Conservation (phyloP, 2,113 vertebrate species). For the Xiphophorus hellerii region DNA sequence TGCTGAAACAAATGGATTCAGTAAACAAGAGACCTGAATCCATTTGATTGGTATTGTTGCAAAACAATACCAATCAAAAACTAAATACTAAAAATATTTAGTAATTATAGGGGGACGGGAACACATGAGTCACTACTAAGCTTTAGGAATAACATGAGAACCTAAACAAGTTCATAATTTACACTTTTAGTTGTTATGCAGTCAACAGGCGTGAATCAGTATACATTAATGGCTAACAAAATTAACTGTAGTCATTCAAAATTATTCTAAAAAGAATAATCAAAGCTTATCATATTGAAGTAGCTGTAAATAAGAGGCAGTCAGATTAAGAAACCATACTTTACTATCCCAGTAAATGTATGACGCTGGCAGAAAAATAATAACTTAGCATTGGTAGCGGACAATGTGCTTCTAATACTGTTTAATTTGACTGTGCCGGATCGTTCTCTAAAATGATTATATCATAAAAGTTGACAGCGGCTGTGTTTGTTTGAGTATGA, state of each 20-base stretch:
- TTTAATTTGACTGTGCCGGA: constrained; percentile 1
- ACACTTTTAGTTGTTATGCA: too few relatives aligned
- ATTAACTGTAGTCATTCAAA: not conserved
- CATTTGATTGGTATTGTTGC: too few relatives aligned
- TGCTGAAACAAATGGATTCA: too few relatives aligned
- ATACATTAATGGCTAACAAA: not conserved
- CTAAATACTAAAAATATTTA: too few relatives aligned
- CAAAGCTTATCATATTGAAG: not conserved
- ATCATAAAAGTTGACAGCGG: constrained; percentile 18
- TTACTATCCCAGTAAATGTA: not conserved
- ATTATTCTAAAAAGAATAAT: too few relatives aligned
- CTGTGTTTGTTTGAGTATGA: not conserved
- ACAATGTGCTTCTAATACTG: not conserved
- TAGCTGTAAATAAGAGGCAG: not conserved
- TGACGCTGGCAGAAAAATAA: not conserved
- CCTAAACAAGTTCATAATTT: too few relatives aligned
- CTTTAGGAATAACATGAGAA: too few relatives aligned
- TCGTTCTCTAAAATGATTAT: constrained; percentile 21
- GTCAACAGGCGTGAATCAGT: too few relatives aligned
- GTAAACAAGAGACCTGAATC: too few relatives aligned
- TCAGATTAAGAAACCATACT: not conserved
- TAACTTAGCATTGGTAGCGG: not conserved
- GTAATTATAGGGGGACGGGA: too few relatives aligned
- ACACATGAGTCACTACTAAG: too few relatives aligned
- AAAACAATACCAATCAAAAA: too few relatives aligned